These are phyloP conservation scores for Cryptotermes secundus DNA, from an alignment of 1,140 invertebrate species.

Conservation along the genomic window DNA sequence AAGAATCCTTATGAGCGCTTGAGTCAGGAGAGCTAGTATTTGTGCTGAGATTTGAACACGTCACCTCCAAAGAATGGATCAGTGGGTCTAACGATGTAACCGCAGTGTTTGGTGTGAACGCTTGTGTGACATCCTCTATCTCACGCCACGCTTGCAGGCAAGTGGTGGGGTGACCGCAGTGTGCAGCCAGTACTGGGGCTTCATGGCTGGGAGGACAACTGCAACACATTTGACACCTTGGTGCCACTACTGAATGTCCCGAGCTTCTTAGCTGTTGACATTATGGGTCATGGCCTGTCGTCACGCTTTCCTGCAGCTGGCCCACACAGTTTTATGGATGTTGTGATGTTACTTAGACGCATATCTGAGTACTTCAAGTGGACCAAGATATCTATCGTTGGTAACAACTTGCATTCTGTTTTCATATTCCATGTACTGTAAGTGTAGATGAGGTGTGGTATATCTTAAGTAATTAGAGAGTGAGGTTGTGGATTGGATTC, in stretches of 20 bases:
- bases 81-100: no score
- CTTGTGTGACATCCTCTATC: no score
- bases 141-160: no score
- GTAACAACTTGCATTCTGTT: neutral
- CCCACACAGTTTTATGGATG: slow-evolving; percentile 59
- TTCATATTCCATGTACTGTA: no score
- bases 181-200: slow-evolving; percentile 38
- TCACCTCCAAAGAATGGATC: no score
- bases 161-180: slow-evolving; percentile 37
- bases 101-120: neutral
- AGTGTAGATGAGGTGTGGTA: no score
- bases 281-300: slow-evolving; percentile 41
- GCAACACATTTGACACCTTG: slow-evolving; percentile 49
- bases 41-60: no score
- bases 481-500: no score
- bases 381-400: slow-evolving; percentile 68
- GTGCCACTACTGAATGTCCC: slow-evolving; percentile 39
- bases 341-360: slow-evolving; percentile 54
- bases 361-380: slow-evolving; percentile 66
- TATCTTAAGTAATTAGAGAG: no score
- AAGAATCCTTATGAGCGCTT: no score
- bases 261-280: slow-evolving; percentile 39
- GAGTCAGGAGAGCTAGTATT: no score
- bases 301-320: slow-evolving; percentile 38
- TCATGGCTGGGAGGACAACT: slow-evolving; percentile 45